Base-by-base conservation (phyloP, 2,888 invertebrate genomes). In the Ectemnius cavifrons region DNA sequence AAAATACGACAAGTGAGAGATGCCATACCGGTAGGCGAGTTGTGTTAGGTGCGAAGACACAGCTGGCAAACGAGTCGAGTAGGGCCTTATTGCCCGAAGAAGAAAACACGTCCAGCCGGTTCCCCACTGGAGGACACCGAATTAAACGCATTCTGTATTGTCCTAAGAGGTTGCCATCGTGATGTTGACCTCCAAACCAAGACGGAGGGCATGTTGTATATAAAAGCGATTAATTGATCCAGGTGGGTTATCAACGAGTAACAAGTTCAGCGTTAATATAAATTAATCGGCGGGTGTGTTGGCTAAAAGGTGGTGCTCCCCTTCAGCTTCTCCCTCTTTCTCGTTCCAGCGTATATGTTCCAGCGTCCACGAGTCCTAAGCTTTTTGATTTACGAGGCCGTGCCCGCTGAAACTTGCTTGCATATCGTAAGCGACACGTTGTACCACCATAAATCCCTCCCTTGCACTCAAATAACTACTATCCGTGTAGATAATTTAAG, bases 61-160 rank as follows among this genome's bases (percentile, higher is more conserved):
- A 52, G 52, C 52, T 52, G 52, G 52, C 16, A 16, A 52, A 46
- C 46, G 46, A 4, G 4, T 61, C 45, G 23, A 60, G 27, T 71
- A 65, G 71, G 60, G 73, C 63, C 78, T 70, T 76, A 73, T 73
- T 67, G 23, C 47, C 63, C 16, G 45, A 67, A 62, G 78, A 75
- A 80, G 80, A 81, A 85, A 86, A 87, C 84, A 83, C 82, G 86
- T 86, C 77, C 58, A 85, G 83, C 85, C 84, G 86, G 84, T 87
- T 87, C 72, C 71, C 77, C 73, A 23, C 65, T 73, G 16, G 52
- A 79, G 73, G 78, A 78, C 81, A 80, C 80, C 78, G 75, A 85
- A 84, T 82, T 76, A 75, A 84, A 81, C 71, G 79, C 81, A 80
- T 79, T 82, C 82, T 78, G 76, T 77, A 84, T 86, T 85, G 86